phyloP scores from a whole-genome alignment of 2,113 vertebrate genomes.

The Chaenogobius annularis region DNA sequence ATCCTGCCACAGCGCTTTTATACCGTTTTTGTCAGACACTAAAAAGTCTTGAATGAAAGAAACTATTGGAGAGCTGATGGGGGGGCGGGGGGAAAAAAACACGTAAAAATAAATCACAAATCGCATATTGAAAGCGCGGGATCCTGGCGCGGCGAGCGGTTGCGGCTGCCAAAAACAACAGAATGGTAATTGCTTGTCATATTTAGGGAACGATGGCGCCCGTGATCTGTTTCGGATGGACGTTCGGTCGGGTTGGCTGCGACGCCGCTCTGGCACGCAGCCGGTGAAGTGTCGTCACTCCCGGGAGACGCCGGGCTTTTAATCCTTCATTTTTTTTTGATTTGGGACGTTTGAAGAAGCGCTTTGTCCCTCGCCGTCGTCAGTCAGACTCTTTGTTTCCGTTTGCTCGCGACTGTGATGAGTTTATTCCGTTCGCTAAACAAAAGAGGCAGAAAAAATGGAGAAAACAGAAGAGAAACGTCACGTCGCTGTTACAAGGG shows the following conservation, averaged over 20 bases:
- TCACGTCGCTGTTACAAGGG: no score
- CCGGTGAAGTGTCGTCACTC: not conserved
- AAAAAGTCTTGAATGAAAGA: slow-evolving; percentile 48
- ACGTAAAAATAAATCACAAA: slow-evolving; percentile 52
- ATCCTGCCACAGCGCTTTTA: slow-evolving; percentile 38
- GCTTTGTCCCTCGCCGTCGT: not conserved
- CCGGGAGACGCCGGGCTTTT: slow-evolving; percentile 18
- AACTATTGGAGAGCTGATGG: slow-evolving; percentile 42
- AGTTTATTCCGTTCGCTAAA: not conserved
- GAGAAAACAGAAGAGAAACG: no score
- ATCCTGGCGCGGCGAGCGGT: slow-evolving; percentile 48
- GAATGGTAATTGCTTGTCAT: slow-evolving; percentile 68
- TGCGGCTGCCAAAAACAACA: slow-evolving; percentile 56
- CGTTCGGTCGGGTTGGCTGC: slow-evolving; percentile 33
- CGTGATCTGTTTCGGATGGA: slow-evolving; percentile 31
- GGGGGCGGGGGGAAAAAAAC: no score
- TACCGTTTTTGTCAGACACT: slow-evolving; percentile 30
- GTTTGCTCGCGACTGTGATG: not conserved
- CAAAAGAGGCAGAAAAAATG: not conserved
- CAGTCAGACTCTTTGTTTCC: not conserved
- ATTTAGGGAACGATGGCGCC: slow-evolving; percentile 50
- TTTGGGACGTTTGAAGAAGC: slow-evolving; percentile 16
- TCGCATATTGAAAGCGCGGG: slow-evolving; percentile 59
- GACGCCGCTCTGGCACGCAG: not conserved
- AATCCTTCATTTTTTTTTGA: slow-evolving; percentile 25